Base-by-base conservation (phyloP, 1,140 invertebrate genomes). In the Phthorimaea operculella region DNA sequence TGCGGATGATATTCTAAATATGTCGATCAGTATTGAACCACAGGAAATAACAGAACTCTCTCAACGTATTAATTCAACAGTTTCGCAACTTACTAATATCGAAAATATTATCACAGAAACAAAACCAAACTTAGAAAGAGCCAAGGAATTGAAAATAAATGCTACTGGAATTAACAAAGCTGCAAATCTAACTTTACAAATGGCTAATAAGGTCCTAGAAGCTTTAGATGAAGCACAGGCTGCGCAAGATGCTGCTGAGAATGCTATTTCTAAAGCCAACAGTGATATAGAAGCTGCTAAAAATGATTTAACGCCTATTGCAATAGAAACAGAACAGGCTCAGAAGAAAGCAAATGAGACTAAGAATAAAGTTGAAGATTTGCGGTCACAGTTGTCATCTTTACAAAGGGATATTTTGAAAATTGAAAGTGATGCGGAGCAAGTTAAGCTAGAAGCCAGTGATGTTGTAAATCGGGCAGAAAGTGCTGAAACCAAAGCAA, bases 31-130 rank as follows among this genome's bases (percentile, higher is more conserved):
- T 58, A 86, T 90, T 44, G 89, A 91, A 74, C 96, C 96, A 4
- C 90, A 95, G 55, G 91, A 98, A 86, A 98, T 99, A 55, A 90
- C 89, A 48, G 87, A 91, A 18, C 75, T 98, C 44, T 95, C 96
- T 2, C 86, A 90, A 39, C 87, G 93, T 65, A 98, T 99, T 52
- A 94, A 95, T 70, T 85, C 90, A 14, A 96, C 95, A 7, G 93
- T 98, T 6, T 89, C 90, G 3, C 93, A 92, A 8, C 83, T 98
- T 5, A 96, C 93, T 33, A 90, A 98, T 74, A 96, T 97, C 55
- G 95, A 98, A 67, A 88, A 89, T 57, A 98, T 98, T 66, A 90
- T 98, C 39, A 87, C 88, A 17, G 96, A 93, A 49, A 98, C 97
- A 0, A 89, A 90, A 51, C 89, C 90, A 33, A 94, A 97, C 81